These are phyloP conservation scores for Drosophila pseudotalamancana DNA, from an alignment of 2,888 invertebrate genomes.

Conservation along the genomic window DNA sequence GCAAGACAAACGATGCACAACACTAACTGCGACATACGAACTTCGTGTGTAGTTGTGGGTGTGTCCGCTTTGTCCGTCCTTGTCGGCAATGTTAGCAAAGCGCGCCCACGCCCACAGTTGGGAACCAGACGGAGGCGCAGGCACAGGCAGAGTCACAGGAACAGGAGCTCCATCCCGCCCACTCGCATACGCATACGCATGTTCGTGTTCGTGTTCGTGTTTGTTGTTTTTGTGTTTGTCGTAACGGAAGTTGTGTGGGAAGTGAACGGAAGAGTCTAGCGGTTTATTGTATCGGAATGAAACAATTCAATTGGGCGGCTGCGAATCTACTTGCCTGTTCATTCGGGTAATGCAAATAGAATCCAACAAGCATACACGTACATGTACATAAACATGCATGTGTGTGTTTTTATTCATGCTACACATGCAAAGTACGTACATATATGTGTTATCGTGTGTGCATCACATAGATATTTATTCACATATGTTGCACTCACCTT, in stretches of 20 bases:
- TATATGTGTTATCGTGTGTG: too few relatives aligned
- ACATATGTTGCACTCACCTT: not conserved
- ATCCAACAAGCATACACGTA: not conserved
- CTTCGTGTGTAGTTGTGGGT: constrained; percentile 27
- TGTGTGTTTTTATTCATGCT: not conserved
- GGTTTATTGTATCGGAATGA: constrained; percentile 67
- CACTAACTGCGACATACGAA: not conserved
- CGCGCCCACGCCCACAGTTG: constrained; percentile 26
- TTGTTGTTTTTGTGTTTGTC: constrained; percentile 44
- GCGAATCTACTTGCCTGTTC: constrained; percentile 29
- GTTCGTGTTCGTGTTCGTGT: constrained; percentile 13
- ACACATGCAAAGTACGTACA: not conserved
- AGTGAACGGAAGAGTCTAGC: constrained; percentile 64
- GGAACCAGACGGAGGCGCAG: constrained; percentile 7
- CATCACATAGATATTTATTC: not conserved
- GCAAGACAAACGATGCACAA: constrained; percentile 27
- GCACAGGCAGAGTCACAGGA: constrained; percentile 3
- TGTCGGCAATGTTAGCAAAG: constrained; percentile 46
- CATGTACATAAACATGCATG: not conserved
- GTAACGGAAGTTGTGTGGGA: constrained; percentile 66
- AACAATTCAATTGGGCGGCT: constrained; percentile 71
- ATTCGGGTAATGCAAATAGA: constrained; percentile 46
- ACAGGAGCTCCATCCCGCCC: constrained; percentile 11
- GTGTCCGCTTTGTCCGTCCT: constrained; percentile 49
- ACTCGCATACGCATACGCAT: constrained; percentile 8